Base-by-base conservation (phyloP, 2,797 vertebrate species). In the Thalassophryne amazonica region DNA sequence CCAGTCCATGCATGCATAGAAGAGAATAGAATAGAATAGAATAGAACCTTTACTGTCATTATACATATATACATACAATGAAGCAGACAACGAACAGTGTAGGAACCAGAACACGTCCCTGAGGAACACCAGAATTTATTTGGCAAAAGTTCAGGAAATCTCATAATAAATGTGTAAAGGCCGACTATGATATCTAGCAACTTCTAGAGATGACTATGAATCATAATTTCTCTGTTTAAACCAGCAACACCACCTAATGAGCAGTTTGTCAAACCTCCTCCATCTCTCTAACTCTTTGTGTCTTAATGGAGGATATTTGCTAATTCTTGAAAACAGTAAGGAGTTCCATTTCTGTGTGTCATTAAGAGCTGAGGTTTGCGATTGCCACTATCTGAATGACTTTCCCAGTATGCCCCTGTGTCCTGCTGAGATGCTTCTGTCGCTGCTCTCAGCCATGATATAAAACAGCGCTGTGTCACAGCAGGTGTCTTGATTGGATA, bases 381-480 rank as follows among this genome's bases (percentile, higher is more conserved):
- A 80, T 73, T 65, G 72, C 83, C 40, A 25, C 54, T 36, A 41
- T 59, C 32, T 54, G 27, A 63, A 73, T 73, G 59, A 38, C 49
- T 59, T 72, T 69, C 68, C 69, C 65, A 51, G 36, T 59, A 2
- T 51, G 69, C 23, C 17, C 60, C 59, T 50, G 56, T 29, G 6
- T 65, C 79, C 78, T 60, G 68, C 69, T 25, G 74, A 67, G 71
- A 69, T 45, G 43, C 34, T 78, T 67, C 49, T 34, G 50, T 43
- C 49, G 36, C 58, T 5, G 16, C 61, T 49, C 56, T 76, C 70
- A 73, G 68, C 70, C 69, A 31, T 72, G 60, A 73, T 59, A 69
- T 69, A 55, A 80, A 83, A 65, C 60, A 62, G 73, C 64, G 48
- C 66, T 56, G 40, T 34, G 49, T 54, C 70, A 57, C 75, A 73